Evolutionary conservation across 2,888 invertebrate species (phyloP).

Genomic region (Rhagophthalmus giganteus): DNA sequence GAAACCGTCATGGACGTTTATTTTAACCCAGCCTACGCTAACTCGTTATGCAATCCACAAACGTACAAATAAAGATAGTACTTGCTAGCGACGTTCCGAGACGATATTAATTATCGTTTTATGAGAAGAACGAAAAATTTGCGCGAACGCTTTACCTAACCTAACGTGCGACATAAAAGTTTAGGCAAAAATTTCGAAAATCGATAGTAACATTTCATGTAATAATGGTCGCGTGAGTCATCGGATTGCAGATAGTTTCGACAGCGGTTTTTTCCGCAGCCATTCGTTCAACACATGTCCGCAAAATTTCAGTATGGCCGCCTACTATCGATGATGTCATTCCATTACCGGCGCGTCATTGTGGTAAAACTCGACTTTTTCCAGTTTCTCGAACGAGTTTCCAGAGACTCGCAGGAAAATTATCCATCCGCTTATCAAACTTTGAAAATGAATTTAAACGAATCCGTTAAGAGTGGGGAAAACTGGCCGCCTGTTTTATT

Average conservation of each 20-base stretch:
- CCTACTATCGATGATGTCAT: slow-evolving; percentile 31
- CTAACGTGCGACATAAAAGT: too few relatives aligned
- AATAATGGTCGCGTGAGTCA: slow-evolving; percentile 15
- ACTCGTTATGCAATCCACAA: slow-evolving; percentile 21
- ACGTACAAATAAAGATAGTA: slow-evolving; percentile 6
- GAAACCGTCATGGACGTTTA: slow-evolving; percentile 35
- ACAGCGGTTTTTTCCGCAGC: slow-evolving; percentile 21
- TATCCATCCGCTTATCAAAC: too few relatives aligned
- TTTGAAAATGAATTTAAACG: too few relatives aligned
- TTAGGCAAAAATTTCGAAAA: too few relatives aligned
- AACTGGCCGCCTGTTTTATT: too few relatives aligned
- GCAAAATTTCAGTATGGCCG: slow-evolving; percentile 16
- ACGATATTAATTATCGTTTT: too few relatives aligned
- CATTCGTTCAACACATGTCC: slow-evolving; percentile 18
- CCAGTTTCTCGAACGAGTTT: too few relatives aligned
- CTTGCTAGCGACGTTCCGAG: too few relatives aligned
- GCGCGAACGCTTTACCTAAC: background rate
- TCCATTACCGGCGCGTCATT: slow-evolving; percentile 13
- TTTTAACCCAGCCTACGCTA: slow-evolving; percentile 19
- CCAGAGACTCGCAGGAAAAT: too few relatives aligned
- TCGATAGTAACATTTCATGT: slow-evolving; percentile 3
- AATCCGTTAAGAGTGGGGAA: too few relatives aligned
- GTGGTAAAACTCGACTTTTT: slow-evolving; percentile 4
- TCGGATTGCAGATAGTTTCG: slow-evolving; percentile 21
- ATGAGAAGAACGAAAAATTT: background rate